These are phyloP conservation scores for Noctua comes DNA, from an alignment of 2,888 invertebrate genomes.

Conservation along the genomic window DNA sequence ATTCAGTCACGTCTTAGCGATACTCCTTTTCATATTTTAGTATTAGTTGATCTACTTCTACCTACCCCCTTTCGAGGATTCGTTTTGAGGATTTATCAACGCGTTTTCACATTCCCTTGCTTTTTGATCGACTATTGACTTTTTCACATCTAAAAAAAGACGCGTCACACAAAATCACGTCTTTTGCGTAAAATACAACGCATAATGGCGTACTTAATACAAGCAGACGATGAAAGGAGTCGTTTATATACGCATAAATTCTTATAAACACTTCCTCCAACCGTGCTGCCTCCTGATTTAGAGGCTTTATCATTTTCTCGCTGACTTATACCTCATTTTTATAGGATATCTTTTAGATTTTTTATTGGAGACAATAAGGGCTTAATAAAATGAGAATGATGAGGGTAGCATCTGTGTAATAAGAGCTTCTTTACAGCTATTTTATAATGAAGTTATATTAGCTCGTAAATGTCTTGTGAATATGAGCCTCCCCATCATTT, in stretches of 20 bases:
- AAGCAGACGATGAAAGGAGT: slow-evolving; percentile 47
- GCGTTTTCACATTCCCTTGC: not conserved
- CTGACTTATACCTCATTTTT: slow-evolving; percentile 74
- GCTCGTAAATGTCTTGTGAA: slow-evolving; percentile 46
- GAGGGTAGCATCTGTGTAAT: slow-evolving; percentile 67
- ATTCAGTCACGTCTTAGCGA: too few relatives aligned
- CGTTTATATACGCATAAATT: slow-evolving; percentile 73
- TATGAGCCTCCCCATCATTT: slow-evolving; percentile 33
- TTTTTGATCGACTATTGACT: not conserved
- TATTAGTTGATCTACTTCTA: too few relatives aligned
- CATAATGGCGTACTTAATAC: slow-evolving; percentile 60
- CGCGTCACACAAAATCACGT: slow-evolving; percentile 35
- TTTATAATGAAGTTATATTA: slow-evolving; percentile 58
- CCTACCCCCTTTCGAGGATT: too few relatives aligned
- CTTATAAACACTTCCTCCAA: slow-evolving; percentile 69
- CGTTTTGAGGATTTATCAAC: too few relatives aligned
- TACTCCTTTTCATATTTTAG: not conserved
- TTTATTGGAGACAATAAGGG: slow-evolving; percentile 88
- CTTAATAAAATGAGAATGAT: slow-evolving; percentile 82
- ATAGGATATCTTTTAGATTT: slow-evolving; percentile 82
- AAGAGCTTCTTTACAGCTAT: slow-evolving; percentile 52
- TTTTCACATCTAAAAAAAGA: not conserved
- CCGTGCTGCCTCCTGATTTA: slow-evolving; percentile 67
- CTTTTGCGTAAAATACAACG: slow-evolving; percentile 49
- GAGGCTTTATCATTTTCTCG: slow-evolving; percentile 76